phyloP scores from a whole-genome alignment of 2,888 invertebrate species.

The Agrotis exclamationis region DNA sequence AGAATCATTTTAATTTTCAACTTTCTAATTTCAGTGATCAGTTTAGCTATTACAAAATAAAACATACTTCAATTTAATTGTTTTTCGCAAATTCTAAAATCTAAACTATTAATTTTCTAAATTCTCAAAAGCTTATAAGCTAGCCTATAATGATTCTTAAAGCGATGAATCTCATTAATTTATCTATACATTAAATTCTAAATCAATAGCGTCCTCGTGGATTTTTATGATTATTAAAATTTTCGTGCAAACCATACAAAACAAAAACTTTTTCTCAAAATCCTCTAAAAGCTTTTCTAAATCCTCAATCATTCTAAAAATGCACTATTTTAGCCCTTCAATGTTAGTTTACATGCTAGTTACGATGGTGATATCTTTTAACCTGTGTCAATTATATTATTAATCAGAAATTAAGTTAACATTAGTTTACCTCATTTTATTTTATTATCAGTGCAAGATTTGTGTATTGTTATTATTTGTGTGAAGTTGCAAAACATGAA shows the following conservation, averaged over 20 bases:
- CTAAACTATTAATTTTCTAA: constrained; percentile 66
- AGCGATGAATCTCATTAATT: constrained; percentile 67
- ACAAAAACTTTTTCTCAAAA: constrained; percentile 63
- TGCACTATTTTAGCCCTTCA: constrained; percentile 77
- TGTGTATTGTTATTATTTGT: constrained; percentile 61
- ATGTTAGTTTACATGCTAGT: constrained; percentile 78
- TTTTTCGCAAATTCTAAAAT: constrained; percentile 49
- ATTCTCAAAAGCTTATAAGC: constrained; percentile 70
- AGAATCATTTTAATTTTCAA: constrained; percentile 55
- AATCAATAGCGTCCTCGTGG: constrained; percentile 75
- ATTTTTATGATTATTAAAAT: constrained; percentile 68
- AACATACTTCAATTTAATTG: constrained; percentile 39
- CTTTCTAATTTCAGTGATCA: constrained; percentile 42
- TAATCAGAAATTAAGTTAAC: constrained; percentile 40
- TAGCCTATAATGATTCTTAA: constrained; percentile 68
- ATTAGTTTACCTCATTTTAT: constrained; percentile 47
- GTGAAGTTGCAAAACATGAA: constrained; percentile 71
- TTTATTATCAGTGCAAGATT: constrained; percentile 65
- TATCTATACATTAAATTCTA: constrained; percentile 65
- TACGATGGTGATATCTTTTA: constrained; percentile 58
- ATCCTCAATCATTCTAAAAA: constrained; percentile 77
- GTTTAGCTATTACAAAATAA: constrained; percentile 35
- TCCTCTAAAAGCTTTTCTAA: constrained; percentile 82
- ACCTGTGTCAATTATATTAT: constrained; percentile 27
- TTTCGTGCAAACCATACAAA: constrained; percentile 75